Conservation (phyloP, 2,888 invertebrate genomes). For the Netelia virgata region DNA sequence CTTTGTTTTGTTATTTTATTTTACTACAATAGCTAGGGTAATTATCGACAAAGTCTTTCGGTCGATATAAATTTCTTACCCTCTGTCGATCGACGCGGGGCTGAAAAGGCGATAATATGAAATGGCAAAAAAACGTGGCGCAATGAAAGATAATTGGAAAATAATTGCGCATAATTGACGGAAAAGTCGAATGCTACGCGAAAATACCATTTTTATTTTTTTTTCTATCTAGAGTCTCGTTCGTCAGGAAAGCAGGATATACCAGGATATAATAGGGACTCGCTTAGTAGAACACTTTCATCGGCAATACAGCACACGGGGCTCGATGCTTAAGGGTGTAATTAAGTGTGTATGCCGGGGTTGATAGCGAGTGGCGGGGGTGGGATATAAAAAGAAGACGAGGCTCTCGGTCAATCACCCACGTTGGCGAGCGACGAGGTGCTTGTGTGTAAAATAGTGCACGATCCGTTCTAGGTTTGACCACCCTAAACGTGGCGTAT, state of each 20-base stretch:
- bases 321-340: slow-evolving; percentile 78
- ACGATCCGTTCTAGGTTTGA: slow-evolving; percentile 68
- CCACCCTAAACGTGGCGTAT: slow-evolving; percentile 71
- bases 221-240: neutral
- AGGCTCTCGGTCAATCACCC: slow-evolving; percentile 32
- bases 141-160: slow-evolving; percentile 55
- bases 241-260: slow-evolving; percentile 28
- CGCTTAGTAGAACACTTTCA: slow-evolving; percentile 35
- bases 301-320: slow-evolving; percentile 4
- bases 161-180: slow-evolving; percentile 51
- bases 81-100: slow-evolving; percentile 69
- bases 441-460: slow-evolving; percentile 72
- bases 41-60: slow-evolving; percentile 62
- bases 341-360: slow-evolving; percentile 73
- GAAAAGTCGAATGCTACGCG: slow-evolving; percentile 7
- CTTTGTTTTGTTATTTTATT: neutral
- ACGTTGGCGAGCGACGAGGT: slow-evolving; percentile 21
- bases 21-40: slow-evolving; percentile 30
- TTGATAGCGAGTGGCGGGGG: neutral
- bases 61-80: slow-evolving; percentile 50
- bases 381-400: slow-evolving; percentile 22
- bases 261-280: slow-evolving; percentile 42
- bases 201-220: neutral
- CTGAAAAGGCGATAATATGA: slow-evolving; percentile 32
- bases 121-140: slow-evolving; percentile 23